Evolutionary conservation across 1,140 invertebrate genomes (phyloP).

Genomic region (Nixonia krombeini): DNA sequence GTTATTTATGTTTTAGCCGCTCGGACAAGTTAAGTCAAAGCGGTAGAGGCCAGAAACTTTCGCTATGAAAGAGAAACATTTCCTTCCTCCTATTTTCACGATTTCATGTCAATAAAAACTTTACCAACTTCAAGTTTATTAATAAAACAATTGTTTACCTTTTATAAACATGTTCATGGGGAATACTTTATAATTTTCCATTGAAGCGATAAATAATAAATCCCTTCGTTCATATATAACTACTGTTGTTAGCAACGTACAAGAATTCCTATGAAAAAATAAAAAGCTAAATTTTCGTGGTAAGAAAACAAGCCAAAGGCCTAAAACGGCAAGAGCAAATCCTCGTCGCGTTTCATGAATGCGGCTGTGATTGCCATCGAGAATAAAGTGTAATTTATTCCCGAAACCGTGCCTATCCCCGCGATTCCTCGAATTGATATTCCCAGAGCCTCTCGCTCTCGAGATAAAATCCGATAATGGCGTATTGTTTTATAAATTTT

Average conservation of each 20-base stretch:
- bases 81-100: too few relatives aligned
- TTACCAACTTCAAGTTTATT: too few relatives aligned
- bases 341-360: conserved; percentile 52
- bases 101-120: too few relatives aligned
- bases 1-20: conserved; percentile 60
- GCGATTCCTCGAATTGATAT: conserved; percentile 60
- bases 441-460: conserved; percentile 38
- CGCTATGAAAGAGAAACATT: background rate
- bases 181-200: too few relatives aligned
- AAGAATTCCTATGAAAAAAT: too few relatives aligned
- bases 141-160: too few relatives aligned
- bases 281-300: too few relatives aligned
- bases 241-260: too few relatives aligned
- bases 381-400: conserved; percentile 64
- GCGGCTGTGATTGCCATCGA: conserved; percentile 63
- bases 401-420: conserved; percentile 36
- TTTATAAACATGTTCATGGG: too few relatives aligned
- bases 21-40: conserved; percentile 17
- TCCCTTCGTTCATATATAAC: too few relatives aligned
- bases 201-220: too few relatives aligned
- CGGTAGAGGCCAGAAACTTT: conserved; percentile 18
- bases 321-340: conserved; percentile 43
- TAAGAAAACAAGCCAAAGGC: conserved; percentile 35
- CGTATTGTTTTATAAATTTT: conserved; percentile 62
- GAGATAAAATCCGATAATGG: conserved; percentile 51